Evolutionary conservation across 2,888 invertebrate species (phyloP).

Genomic region (Lepidocyrtoides sp.): DNA sequence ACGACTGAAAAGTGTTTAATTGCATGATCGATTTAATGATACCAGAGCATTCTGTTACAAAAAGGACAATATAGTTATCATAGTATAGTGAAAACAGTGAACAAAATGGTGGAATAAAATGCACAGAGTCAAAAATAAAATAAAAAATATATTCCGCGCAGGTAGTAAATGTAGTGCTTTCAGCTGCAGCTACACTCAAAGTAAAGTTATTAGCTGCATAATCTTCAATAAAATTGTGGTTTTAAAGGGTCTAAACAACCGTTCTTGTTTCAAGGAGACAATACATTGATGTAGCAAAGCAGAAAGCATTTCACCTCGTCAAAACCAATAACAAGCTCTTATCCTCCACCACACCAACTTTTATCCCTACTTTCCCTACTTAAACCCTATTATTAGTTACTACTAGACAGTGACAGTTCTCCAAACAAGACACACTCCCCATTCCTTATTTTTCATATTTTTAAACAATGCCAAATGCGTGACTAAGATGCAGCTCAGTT

Average conservation of each 20-base stretch:
- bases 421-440: background rate
- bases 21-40: background rate
- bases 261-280: no score
- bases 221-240: no score
- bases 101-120: no score
- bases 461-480: background rate
- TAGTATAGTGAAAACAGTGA: no score
- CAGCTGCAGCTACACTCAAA: no score
- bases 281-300: background rate
- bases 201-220: no score
- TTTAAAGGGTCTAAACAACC: no score
- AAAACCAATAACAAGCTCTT: background rate
- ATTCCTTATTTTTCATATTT: background rate
- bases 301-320: background rate
- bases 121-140: no score
- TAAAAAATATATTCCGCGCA: no score
- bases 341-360: background rate
- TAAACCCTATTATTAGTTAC: background rate
- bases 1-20: background rate
- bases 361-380: background rate
- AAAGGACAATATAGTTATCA: no score
- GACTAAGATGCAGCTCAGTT: background rate
- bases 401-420: background rate
- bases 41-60: no score
- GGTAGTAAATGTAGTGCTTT: no score